phyloP scores from a whole-genome alignment of 2,113 vertebrate genomes.

The Corythaixoides concolor region DNA sequence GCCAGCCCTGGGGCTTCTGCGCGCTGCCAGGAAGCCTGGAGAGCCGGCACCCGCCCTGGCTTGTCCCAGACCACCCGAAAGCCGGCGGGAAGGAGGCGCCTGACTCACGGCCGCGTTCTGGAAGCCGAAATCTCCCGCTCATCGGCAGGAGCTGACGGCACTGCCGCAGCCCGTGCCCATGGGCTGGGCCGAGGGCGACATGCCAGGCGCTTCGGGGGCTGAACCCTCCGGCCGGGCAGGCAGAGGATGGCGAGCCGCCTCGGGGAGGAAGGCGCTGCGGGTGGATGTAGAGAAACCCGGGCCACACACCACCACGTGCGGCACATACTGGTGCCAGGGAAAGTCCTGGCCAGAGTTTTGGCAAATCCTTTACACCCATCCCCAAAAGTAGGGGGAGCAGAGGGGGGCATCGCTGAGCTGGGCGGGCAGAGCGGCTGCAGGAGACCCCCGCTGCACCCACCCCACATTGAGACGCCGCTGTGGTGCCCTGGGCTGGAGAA shows the following conservation, averaged over 20 bases:
- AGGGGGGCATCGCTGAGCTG: not conserved
- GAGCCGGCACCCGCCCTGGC: conserved; percentile 17
- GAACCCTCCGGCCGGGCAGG: not conserved
- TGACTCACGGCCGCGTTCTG: conserved; percentile 21
- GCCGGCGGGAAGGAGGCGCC: not conserved
- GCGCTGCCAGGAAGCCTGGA: not conserved
- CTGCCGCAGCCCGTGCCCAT: not conserved
- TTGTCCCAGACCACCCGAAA: conserved; percentile 57
- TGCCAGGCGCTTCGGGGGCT: not conserved
- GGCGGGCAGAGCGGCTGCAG: not conserved
- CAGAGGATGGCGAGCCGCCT: not conserved
- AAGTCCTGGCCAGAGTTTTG: not conserved
- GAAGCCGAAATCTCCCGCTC: conserved; percentile 35
- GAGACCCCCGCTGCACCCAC: rapidly evolving
- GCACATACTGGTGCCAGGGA: not conserved
- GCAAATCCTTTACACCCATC: not conserved
- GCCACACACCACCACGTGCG: not conserved
- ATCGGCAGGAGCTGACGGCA: not conserved
- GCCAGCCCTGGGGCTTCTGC: not conserved
- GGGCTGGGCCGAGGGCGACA: not conserved
- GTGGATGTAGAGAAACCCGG: not conserved
- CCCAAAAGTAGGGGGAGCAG: not conserved
- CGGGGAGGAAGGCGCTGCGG: not conserved
- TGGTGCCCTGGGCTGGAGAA: conserved; percentile 74
- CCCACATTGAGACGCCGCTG: rapidly evolving